These are phyloP conservation scores for Thalpophila matura DNA, from an alignment of 2,888 invertebrate genomes.

Conservation along the genomic window DNA sequence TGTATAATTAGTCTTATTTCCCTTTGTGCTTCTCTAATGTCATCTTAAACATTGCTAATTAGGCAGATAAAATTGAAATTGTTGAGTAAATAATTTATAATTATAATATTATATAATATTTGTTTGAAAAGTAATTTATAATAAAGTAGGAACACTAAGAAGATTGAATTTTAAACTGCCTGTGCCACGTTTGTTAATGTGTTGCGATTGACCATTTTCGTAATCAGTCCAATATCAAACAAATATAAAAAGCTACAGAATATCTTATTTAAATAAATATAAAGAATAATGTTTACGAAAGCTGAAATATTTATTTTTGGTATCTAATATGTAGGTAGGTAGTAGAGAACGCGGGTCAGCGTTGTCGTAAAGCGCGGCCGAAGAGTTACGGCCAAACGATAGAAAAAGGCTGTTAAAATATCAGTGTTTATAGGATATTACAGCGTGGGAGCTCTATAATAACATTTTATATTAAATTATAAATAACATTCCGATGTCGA, in stretches of 20 bases:
- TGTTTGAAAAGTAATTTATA: slow-evolving; percentile 40
- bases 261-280: background rate
- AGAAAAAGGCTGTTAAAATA: slow-evolving; percentile 62
- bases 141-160: slow-evolving; percentile 1
- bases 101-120: slow-evolving; percentile 29
- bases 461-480: slow-evolving; percentile 54
- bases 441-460: slow-evolving; percentile 47
- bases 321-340: slow-evolving; percentile 29
- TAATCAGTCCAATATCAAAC: background rate
- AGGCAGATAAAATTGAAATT: slow-evolving; percentile 32
- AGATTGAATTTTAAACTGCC: too few relatives aligned
- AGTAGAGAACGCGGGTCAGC: slow-evolving; percentile 30
- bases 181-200: background rate
- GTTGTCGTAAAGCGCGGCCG: slow-evolving; percentile 42
- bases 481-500: slow-evolving; percentile 52
- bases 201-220: background rate
- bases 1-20: slow-evolving; percentile 25
- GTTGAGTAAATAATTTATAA: slow-evolving; percentile 24
- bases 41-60: slow-evolving; percentile 43
- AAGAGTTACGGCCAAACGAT: slow-evolving; percentile 50
- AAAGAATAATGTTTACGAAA: background rate
- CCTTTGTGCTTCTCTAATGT: slow-evolving; percentile 50
- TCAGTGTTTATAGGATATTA: slow-evolving; percentile 60
- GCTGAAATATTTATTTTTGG: slow-evolving; percentile 23
- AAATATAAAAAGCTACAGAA: background rate